Conservation (phyloP, 2,797 vertebrate species). For the Aplochiton taeniatus region DNA sequence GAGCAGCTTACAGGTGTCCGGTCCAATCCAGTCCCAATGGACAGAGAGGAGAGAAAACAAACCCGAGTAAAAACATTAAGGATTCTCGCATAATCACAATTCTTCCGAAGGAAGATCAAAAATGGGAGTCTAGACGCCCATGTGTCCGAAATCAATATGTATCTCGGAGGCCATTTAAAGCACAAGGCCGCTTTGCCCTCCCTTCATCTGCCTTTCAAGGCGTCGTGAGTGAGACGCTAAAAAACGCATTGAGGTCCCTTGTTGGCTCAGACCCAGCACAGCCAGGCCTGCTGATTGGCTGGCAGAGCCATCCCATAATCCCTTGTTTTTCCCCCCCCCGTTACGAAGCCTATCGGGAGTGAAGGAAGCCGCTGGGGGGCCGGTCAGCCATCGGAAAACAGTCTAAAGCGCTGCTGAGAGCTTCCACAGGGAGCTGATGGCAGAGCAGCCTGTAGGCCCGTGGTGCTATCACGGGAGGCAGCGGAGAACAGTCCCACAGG, state of each 20-base stretch:
- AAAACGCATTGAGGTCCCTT: slow-evolving; percentile 28
- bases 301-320: slow-evolving; percentile 23
- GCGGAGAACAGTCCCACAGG: neutral
- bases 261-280: slow-evolving; percentile 18
- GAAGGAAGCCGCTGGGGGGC: too few species aligned
- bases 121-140: slow-evolving; percentile 10
- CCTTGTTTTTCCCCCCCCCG: slow-evolving; percentile 3
- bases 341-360: neutral
- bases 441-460: too few species aligned
- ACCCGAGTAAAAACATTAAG: slow-evolving; percentile 7
- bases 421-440: too few species aligned
- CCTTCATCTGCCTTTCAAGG: slow-evolving; percentile 8
- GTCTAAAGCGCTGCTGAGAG: too few species aligned
- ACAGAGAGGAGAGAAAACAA: neutral
- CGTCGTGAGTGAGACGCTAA: slow-evolving; percentile 31
- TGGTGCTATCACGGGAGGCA: too few species aligned
- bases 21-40: slow-evolving; percentile 8
- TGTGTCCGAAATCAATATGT: slow-evolving; percentile 28
- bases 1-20: neutral
- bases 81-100: slow-evolving; percentile 52
- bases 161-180: slow-evolving; percentile 36
- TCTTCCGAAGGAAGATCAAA: slow-evolving; percentile 27
- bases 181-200: neutral
- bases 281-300: slow-evolving; percentile 48
- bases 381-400: too few species aligned